These are phyloP conservation scores for Menidia menidia DNA, from an alignment of 2,797 vertebrate species.

Conservation along the genomic window DNA sequence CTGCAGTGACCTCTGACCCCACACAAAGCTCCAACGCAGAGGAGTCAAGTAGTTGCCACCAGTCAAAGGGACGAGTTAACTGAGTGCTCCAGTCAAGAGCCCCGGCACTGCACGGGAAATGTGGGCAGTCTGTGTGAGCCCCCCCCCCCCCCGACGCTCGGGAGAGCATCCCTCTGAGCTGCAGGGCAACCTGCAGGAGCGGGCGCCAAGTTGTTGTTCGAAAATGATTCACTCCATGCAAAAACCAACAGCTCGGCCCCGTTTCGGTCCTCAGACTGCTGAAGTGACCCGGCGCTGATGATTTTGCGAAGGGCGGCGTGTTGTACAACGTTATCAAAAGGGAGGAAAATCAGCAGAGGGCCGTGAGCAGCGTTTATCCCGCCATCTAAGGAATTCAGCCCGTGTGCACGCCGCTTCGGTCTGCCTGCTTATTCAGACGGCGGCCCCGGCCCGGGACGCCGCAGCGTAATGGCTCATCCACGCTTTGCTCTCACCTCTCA, in stretches of 20 bases:
- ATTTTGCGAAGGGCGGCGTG: conserved; percentile 46
- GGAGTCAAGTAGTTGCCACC: conserved; percentile 70
- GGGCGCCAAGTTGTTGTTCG: background rate
- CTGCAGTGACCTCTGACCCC: conserved; percentile 68
- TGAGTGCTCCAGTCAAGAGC: conserved; percentile 60
- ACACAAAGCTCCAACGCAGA: conserved; percentile 58
- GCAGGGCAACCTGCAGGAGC: conserved; percentile 12
- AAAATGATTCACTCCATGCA: background rate
- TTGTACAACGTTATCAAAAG: conserved; percentile 39
- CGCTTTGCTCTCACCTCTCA: conserved; percentile 75
- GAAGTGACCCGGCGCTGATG: conserved; percentile 20
- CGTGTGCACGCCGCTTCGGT: conserved; percentile 51
- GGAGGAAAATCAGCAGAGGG: conserved; percentile 64
- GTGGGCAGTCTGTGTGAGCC: background rate
- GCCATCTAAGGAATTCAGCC: conserved; percentile 45
- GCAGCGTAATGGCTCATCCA: conserved; percentile 70
- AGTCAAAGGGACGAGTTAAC: conserved; percentile 69
- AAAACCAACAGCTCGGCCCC: conserved; percentile 1
- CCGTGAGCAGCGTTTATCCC: conserved; percentile 66
- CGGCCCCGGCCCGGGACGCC: conserved; percentile 52
- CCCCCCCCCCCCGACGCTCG: background rate
- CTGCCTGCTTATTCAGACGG: conserved; percentile 70
- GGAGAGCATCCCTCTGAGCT: conserved; percentile 23
- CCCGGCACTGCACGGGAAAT: conserved; percentile 16
- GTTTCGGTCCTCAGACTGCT: conserved; percentile 12